Conservation (phyloP, 1,140 invertebrate genomes). For the Teleogryllus occipitalis region DNA sequence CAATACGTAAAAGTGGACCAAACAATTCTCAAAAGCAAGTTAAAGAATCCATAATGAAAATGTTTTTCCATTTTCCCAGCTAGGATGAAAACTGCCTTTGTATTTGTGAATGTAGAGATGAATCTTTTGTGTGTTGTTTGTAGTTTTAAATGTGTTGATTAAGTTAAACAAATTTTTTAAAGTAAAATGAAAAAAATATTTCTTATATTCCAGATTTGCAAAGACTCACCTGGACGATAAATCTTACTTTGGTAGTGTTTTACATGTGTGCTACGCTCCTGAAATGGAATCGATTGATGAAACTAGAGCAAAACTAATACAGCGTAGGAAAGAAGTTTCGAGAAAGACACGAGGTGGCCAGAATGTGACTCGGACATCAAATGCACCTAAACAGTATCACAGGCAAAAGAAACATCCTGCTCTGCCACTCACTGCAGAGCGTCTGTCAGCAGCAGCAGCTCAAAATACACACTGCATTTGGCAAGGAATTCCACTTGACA, state of each 20-base stretch:
- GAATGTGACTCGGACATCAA: too few relatives aligned
- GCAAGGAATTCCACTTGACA: conserved; percentile 11
- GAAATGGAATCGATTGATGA: conserved; percentile 73
- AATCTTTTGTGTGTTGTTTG: too few relatives aligned
- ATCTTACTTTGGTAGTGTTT: conserved; percentile 73
- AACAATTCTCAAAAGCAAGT: too few relatives aligned
- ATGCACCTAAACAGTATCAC: conserved; percentile 3
- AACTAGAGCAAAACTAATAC: conserved; percentile 62
- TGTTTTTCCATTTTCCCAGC: too few relatives aligned
- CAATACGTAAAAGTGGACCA: too few relatives aligned
- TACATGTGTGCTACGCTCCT: conserved; percentile 86
- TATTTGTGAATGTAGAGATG: too few relatives aligned
- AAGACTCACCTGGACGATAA: conserved; percentile 73
- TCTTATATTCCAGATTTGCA: conserved; percentile 52
- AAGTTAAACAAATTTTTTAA: too few relatives aligned
- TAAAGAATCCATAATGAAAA: too few relatives aligned
- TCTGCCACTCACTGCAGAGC: conserved; percentile 11
- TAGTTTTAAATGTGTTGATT: too few relatives aligned
- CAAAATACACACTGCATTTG: conserved; percentile 10
- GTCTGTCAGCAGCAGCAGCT: background rate
- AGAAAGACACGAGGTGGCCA: conserved; percentile 24
- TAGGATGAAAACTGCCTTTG: too few relatives aligned
- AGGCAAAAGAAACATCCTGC: conserved; percentile 16
- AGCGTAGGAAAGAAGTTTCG: conserved; percentile 54
- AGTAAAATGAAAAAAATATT: too few relatives aligned